These are phyloP conservation scores for Temnothorax nylanderi DNA, from an alignment of 1,140 invertebrate species.

Conservation along the genomic window DNA sequence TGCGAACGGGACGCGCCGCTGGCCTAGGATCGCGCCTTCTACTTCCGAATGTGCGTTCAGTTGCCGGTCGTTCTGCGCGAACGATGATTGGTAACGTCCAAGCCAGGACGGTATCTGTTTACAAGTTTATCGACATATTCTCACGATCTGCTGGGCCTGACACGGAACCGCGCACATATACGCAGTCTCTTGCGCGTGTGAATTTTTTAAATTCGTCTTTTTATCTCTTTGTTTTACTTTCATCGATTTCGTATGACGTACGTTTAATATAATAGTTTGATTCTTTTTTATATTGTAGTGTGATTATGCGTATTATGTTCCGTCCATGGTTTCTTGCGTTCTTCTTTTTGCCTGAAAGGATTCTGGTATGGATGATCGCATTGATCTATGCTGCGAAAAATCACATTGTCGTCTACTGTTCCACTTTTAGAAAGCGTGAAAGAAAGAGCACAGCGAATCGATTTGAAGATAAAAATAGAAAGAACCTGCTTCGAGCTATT, in stretches of 20 bases:
- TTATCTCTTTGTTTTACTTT: not conserved
- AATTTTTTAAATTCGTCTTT: not conserved
- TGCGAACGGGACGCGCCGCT: slow-evolving; percentile 40
- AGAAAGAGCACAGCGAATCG: slow-evolving; percentile 31
- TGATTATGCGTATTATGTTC: not conserved
- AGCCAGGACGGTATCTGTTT: not conserved
- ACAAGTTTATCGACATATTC: not conserved
- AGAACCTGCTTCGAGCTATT: slow-evolving; percentile 32
- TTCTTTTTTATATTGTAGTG: not conserved
- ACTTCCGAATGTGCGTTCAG: slow-evolving; percentile 72
- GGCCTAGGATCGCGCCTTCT: slow-evolving; percentile 78
- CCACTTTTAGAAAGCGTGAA: slow-evolving; percentile 30
- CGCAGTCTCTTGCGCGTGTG: not conserved
- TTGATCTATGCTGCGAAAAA: not conserved
- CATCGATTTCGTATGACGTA: not conserved
- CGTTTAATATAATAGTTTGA: not conserved
- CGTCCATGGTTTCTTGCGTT: not conserved
- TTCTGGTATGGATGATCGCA: not conserved
- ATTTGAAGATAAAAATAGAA: slow-evolving; percentile 61
- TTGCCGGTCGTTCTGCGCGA: slow-evolving; percentile 21
- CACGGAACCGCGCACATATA: not conserved
- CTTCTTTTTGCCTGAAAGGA: not conserved
- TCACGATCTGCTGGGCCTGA: not conserved
- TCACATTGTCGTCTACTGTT: slow-evolving; percentile 20
- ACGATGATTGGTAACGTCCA: slow-evolving; percentile 27